phyloP scores from a whole-genome alignment of 2,113 vertebrate genomes.

The Neodontobutis hainanensis region DNA sequence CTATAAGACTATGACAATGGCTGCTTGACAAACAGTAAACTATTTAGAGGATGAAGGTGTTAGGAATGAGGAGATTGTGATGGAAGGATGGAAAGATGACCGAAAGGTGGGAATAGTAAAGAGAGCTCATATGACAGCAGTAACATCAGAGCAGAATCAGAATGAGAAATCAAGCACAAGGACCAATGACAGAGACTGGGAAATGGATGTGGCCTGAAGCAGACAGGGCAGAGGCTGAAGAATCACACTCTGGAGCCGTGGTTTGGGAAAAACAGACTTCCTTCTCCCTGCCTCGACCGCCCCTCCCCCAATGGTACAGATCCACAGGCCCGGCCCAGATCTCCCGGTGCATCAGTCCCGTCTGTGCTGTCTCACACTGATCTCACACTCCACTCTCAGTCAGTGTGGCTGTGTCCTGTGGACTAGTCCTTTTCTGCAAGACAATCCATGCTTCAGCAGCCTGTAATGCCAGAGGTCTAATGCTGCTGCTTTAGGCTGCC shows the following conservation, averaged over 20 bases:
- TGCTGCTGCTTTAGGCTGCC: conserved; percentile 61
- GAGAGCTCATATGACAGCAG: conserved; percentile 50
- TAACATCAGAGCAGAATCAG: conserved; percentile 51
- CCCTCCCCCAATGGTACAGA: conserved; percentile 78
- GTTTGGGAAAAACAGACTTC: conserved; percentile 75
- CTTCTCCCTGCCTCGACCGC: conserved; percentile 68
- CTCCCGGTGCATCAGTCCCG: conserved; percentile 68
- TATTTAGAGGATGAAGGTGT: conserved; percentile 35
- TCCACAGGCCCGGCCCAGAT: conserved; percentile 77
- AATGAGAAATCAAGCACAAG: conserved; percentile 42
- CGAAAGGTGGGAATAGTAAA: conserved; percentile 37
- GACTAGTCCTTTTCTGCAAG: conserved; percentile 39
- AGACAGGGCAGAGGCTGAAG: conserved; percentile 58
- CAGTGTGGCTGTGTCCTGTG: conserved; percentile 43
- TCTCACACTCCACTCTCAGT: conserved; percentile 52
- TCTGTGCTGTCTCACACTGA: conserved; percentile 49
- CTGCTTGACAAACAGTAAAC: conserved; percentile 30
- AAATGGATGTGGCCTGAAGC: conserved; percentile 57
- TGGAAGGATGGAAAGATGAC: conserved; percentile 40
- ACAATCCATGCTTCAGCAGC: conserved; percentile 61
- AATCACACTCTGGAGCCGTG: conserved; percentile 60
- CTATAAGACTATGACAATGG: conserved; percentile 12
- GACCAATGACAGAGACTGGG: conserved; percentile 33
- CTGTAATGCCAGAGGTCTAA: conserved; percentile 61
- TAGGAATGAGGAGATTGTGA: conserved; percentile 34